Evolutionary conservation across 2,113 vertebrate species (phyloP), one percentile per base, ranked within the genome.

Genomic region (Rattus rattus): DNA sequence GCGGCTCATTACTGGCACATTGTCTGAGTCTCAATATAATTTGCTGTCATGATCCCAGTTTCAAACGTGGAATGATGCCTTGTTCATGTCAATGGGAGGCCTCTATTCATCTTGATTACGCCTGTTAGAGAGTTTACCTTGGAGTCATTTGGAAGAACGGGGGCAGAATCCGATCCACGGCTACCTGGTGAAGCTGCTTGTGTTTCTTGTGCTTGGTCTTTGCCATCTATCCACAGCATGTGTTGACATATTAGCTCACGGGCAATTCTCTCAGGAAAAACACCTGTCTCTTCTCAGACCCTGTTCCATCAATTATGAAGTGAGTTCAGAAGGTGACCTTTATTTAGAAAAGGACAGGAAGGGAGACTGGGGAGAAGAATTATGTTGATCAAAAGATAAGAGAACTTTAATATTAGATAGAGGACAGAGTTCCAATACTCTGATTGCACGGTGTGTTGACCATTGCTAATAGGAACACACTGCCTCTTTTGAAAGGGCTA

Each of bases 21-120:
- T 96, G 88, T 91, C 94, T 73, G 88, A 63, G 63, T 94, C 97
- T 98, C 98, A 95, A 97, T 98, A 63, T 43, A 98, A 98, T 96
- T 88, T 88, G 97, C 96, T 97, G 84, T 97, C 96, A 47, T 97
- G 94, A 94, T 97, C 98, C 97, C 73, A 91, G 89, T 96, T 98
- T 97, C 94, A 97, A 94, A 97, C 70, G 86, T 65, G 88, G 84
- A 89, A 90, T 69, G 93, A 95, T 47, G 43, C 11, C 69, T 96
- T 87, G 52, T 61, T 81, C 92, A 94, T 92, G 96, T 97, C 92
- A 73, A 96, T 2, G 12, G 36, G 12, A 33, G 43, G 69, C 59
- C 9, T 17, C 16, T 91, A 11, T 33, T 87, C 70, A 86, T 83
- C 94, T 87, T 47, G 90, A 90, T 94, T 92, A 52, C 39, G 93